Evolutionary conservation across 1,140 invertebrate genomes (phyloP), one percentile per base, ranked within the genome.

Genomic region (Aleiodes sp.): DNA sequence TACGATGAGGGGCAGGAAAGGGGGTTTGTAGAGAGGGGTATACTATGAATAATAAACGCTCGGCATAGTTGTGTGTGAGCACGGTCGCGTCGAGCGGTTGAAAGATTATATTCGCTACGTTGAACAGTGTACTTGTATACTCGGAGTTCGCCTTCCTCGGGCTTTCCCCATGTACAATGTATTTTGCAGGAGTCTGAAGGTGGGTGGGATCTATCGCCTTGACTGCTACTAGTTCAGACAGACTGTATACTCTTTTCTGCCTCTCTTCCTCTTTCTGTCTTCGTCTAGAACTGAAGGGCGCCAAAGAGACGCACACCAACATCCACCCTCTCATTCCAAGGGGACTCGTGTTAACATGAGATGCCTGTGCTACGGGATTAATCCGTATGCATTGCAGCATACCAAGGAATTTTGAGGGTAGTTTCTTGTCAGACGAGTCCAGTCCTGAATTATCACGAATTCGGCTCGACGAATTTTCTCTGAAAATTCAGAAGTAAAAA

Each of bases 21-120:
- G 14, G 37, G 39, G 46, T 12, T 8, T 52, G 46, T n/a, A n/a
- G 3, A 16, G 2, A 9, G 46, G 46, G 46, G 19, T 52, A 24
- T 24, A 52, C 46, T 72, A 79, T 78, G 76, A 79, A 79, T 78
- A 79, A 78, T 78, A 75, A 79, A 77, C 64, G 37, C 29, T 33
- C 37, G 29, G 41, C 29, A n/a, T n/a, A 52, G 59, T 59, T 61
- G 37, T 33, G 39, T 66, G 63, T 33, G 16, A 14, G 41, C 28
- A 31, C 9, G 33, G 46, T 52, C 46, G 46, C 46, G 46, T 52
- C 46, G 46, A 57, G 46, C 29, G 35, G 37, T 57, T 60, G 35
- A 43, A 28, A 35, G 41, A 67, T 67, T 67, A 39, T 37, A 59
- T 67, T 56, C 65, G 33, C 12, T 24, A 39, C 12, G 65, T 41